These are phyloP conservation scores for Ormyrus rosae DNA, from an alignment of 2,888 invertebrate species.

Conservation along the genomic window DNA sequence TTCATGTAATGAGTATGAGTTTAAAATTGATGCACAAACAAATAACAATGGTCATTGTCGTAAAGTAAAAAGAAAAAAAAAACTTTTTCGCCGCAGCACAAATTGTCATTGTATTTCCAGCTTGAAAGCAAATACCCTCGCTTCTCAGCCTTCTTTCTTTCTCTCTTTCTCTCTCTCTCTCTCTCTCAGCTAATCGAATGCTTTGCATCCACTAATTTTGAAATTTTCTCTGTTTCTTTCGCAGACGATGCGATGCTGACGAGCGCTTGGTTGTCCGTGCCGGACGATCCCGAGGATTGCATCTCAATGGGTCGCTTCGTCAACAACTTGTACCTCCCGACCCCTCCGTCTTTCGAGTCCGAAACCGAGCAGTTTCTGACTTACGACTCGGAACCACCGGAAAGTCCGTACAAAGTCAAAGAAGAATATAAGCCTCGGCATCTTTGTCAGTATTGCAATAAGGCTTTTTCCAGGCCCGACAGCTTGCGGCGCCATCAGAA, in stretches of 20 bases:
- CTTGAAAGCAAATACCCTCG: too few species aligned
- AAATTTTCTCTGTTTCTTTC: neutral
- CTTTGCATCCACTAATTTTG: neutral
- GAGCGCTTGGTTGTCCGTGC: conserved; percentile 33
- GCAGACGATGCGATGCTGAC: conserved; percentile 46
- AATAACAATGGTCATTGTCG: too few species aligned
- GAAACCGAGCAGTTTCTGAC: neutral
- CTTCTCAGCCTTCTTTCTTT: too few species aligned
- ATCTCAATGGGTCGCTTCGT: conserved; percentile 7
- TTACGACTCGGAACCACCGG: neutral
- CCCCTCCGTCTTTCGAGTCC: conserved; percentile 22
- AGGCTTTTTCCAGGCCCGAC: conserved; percentile 65
- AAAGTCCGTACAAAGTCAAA: neutral
- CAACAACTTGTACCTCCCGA: conserved; percentile 27
- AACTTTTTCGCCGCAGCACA: too few species aligned
- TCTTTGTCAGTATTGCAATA: conserved; percentile 59
- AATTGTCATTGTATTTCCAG: too few species aligned
- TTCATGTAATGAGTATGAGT: too few species aligned
- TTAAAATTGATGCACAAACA: too few species aligned
- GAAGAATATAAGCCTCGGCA: neutral
- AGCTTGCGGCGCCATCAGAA: conserved; percentile 67
- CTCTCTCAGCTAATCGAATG: too few species aligned
- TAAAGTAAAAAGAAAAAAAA: too few species aligned
- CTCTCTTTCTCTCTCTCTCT: too few species aligned
- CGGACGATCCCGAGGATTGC: conserved; percentile 2